Evolutionary conservation across 2,113 vertebrate genomes (phyloP).

Genomic region (Pachyramphus minor): DNA sequence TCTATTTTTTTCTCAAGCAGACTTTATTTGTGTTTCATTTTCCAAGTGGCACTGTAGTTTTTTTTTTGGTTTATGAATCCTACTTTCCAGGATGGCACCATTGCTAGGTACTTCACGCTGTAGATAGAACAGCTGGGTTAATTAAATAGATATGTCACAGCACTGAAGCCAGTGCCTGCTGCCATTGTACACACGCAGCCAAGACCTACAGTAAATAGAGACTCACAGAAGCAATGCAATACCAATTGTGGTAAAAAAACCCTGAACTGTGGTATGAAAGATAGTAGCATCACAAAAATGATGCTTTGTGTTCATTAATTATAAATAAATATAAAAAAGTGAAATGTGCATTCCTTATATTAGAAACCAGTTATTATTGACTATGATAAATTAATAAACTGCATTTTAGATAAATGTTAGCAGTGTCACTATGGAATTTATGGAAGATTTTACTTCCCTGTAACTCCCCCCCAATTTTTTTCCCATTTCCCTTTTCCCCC

Average conservation of each 20-base stretch:
- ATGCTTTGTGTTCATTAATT: neutral
- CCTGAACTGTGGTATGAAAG: neutral
- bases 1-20: neutral
- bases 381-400: constrained; percentile 3
- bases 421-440: neutral
- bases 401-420: neutral
- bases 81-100: constrained; percentile 17
- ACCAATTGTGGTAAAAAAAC: neutral
- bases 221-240: neutral
- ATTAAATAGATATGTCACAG: constrained; percentile 79
- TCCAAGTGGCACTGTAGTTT: neutral
- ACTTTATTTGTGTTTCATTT: constrained; percentile 28
- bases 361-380: neutral
- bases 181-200: constrained; percentile 47
- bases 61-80: constrained; percentile 33
- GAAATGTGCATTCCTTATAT: neutral
- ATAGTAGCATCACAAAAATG: neutral
- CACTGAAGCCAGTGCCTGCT: constrained; percentile 52
- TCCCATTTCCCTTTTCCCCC: rapidly evolving
- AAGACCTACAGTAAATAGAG: constrained; percentile 15
- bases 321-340: neutral
- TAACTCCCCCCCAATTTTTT: rapidly evolving
- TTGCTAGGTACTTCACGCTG: constrained; percentile 35
- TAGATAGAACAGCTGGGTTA: constrained; percentile 70
- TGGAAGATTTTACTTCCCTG: neutral